Evolutionary conservation across 2,888 invertebrate species (phyloP).

Genomic region (Yponomeuta evonymella): DNA sequence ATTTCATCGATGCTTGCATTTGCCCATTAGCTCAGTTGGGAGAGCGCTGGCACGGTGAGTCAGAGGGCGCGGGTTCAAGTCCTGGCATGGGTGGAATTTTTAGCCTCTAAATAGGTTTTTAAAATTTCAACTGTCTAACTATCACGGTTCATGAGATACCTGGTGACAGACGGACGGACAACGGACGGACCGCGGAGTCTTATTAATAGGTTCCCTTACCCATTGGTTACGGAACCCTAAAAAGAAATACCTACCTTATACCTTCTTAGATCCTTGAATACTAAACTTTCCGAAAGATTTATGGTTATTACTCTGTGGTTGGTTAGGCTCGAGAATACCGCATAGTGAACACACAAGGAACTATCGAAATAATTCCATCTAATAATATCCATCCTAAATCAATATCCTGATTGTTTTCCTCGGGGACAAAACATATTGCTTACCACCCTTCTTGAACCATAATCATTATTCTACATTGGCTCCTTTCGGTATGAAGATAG

Average conservation of each 20-base stretch:
- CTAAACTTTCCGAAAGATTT: neutral
- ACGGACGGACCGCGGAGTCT: no score
- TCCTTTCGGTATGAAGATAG: neutral
- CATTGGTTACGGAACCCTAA: no score
- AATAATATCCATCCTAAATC: conserved; percentile 5
- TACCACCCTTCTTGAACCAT: neutral
- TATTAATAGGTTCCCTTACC: no score
- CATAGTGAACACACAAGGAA: neutral
- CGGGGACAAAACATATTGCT: conserved; percentile 3
- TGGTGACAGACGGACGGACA: no score
- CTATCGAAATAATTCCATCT: neutral
- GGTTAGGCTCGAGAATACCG: neutral
- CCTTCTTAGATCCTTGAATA: neutral
- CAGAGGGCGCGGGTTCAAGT: no score
- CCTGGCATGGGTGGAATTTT: no score
- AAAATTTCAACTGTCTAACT: no score
- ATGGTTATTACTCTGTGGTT: neutral
- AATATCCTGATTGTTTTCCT: conserved; percentile 10
- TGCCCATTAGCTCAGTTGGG: no score
- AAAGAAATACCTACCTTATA: neutral
- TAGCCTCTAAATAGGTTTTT: no score
- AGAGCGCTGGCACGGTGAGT: no score
- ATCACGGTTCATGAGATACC: no score
- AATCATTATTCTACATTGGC: neutral
- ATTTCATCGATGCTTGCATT: no score